Evolutionary conservation across 2,113 vertebrate genomes (phyloP), one percentile per base, ranked within the genome.

Genomic region (Canis aureus): DNA sequence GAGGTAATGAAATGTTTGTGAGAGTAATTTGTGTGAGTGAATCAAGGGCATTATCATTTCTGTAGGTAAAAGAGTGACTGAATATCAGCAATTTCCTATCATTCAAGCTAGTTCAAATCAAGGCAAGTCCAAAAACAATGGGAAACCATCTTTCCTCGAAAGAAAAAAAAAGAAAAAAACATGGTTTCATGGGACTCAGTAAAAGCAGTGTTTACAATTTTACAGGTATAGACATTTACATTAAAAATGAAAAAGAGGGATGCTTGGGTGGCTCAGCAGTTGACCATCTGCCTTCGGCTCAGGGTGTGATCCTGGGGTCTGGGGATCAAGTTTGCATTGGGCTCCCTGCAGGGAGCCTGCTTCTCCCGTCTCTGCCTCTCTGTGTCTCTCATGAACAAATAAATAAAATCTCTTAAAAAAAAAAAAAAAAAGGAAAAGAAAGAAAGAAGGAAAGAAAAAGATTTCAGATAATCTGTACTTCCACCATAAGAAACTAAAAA

Each of bases 61-160:
- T 90, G n/a, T 32, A 95, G n/a, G 84, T 66, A 20, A 86, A 92
- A 93, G 92, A 95, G 66, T 66, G 4, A 73, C 17, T 16, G 29
- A 86, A 7, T 71, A 89, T 85, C 67, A 87, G 67, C 71, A 96
- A 96, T 88, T 86, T 87, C 51, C 29, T 87, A 93, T 59, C 35
- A 15, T n/a, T 91, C 82, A 92, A 94, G 55, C 35, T 71, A 91
- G 71, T 25, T 94, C 81, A 97, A 96, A 93, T 89, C 62, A 94
- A 89, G 49, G 43, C 69, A 97, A 96, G 53, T 49, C 74, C 11
- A 59, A 73, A 89, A 95, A 94, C 76, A 95, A 85, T 5, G 16
- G 8, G 16, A 55, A 79, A 82, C 51, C 25, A 62, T 23, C 49
- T 74, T 87, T 89, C 55, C 76, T 87, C 64, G 22, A 92, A 89